A percentile compares a stretch with the other conserved stretches of the same genome.
Evolutionary conservation across 2,888 invertebrate genomes (phyloP).

Genomic region (Dendrolimus houi): DNA sequence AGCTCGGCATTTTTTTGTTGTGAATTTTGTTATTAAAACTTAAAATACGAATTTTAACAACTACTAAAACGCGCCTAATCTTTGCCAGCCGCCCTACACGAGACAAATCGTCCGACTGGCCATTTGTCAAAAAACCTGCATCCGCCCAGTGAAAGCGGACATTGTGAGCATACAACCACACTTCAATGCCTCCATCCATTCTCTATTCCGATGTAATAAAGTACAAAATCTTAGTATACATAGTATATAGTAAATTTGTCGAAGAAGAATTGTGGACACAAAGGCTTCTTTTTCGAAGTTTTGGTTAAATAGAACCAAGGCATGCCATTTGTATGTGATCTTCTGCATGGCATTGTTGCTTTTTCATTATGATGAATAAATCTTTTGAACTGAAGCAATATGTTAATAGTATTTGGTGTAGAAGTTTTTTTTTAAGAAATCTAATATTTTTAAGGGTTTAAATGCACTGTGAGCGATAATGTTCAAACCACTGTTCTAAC

Average conservation of each 20-base stretch:
- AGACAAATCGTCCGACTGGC: slow-evolving; percentile 71
- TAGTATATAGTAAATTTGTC: background rate
- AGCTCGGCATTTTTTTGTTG: too few species aligned
- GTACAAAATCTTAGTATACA: slow-evolving; percentile 19
- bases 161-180: slow-evolving; percentile 39
- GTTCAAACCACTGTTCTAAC: too few species aligned
- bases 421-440: too few species aligned
- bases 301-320: slow-evolving; percentile 17
- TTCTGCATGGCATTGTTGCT: background rate
- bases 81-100: slow-evolving; percentile 59
- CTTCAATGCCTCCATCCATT: slow-evolving; percentile 12
- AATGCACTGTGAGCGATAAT: too few species aligned
- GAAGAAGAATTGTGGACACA: slow-evolving; percentile 11
- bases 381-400: background rate
- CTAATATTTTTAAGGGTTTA: too few species aligned
- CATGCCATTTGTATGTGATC: background rate
- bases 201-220: slow-evolving; percentile 27
- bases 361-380: background rate
- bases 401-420: too few species aligned
- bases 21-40: too few species aligned
- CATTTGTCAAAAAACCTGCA: slow-evolving; percentile 76
- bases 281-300: slow-evolving; percentile 25
- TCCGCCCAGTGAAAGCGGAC: slow-evolving; percentile 67
- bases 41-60: too few species aligned
- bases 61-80: slow-evolving; percentile 24